phyloP scores from a whole-genome alignment of 1,140 invertebrate genomes.

The Araneus ventricosus region DNA sequence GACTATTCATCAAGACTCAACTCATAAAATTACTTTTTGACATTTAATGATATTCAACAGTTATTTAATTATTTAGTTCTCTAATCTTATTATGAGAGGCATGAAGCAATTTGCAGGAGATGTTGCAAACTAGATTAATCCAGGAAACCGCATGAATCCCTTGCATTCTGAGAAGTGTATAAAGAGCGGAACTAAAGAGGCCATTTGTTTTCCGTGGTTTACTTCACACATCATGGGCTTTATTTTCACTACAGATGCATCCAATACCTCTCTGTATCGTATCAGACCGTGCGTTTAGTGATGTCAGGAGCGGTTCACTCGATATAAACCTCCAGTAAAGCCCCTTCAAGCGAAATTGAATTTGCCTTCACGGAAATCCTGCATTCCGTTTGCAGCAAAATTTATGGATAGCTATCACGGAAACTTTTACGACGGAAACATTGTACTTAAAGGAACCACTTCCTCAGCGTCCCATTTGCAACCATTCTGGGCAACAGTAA shows the following conservation, averaged over 20 bases:
- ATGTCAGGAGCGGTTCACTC: conserved; percentile 21
- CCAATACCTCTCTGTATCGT: not conserved
- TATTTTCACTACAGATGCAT: conserved; percentile 13
- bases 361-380: conserved; percentile 57
- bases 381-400: conserved; percentile 55
- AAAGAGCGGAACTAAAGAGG: not conserved
- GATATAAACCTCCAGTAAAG: conserved; percentile 43
- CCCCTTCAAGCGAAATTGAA: conserved; percentile 55
- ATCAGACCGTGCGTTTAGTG: conserved; percentile 40
- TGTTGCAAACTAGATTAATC: not conserved
- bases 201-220: conserved; percentile 11
- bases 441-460: conserved; percentile 66
- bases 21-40: too few relatives aligned
- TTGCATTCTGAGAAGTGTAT: not conserved
- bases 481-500: conserved; percentile 20
- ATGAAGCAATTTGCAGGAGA: not conserved
- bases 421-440: conserved; percentile 64
- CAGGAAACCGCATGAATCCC: not conserved
- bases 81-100: not conserved
- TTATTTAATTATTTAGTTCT: too few relatives aligned
- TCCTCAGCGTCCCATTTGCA: conserved; percentile 14
- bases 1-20: too few relatives aligned
- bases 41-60: too few relatives aligned
- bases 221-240: conserved; percentile 1
- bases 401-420: conserved; percentile 60